These are phyloP conservation scores for Dasypus novemcinctus DNA, from an alignment of 2,113 vertebrate genomes.

Conservation along the genomic window DNA sequence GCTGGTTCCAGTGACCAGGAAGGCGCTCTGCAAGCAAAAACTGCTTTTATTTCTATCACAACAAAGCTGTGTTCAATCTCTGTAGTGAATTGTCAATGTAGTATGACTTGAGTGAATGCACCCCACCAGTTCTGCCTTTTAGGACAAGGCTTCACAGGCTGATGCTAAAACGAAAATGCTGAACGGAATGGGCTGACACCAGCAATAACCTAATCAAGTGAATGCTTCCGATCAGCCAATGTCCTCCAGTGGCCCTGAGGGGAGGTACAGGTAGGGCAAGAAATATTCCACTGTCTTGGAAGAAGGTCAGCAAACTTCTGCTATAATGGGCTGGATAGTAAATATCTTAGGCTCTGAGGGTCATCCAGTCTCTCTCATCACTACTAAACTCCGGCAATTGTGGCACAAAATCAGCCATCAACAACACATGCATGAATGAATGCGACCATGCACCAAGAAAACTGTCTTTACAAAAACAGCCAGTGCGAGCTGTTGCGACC, in stretches of 20 bases:
- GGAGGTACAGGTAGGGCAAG: not conserved
- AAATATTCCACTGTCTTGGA: not conserved
- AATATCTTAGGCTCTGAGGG: not conserved
- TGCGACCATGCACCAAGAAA: not conserved
- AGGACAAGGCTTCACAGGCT: not conserved
- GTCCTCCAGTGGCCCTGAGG: not conserved
- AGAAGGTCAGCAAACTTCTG: not conserved
- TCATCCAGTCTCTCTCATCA: not conserved
- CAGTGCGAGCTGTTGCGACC: not conserved
- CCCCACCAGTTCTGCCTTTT: not conserved
- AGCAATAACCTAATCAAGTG: not conserved
- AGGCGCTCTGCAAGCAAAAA: not conserved
- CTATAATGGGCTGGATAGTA: not conserved
- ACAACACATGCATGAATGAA: fast-evolving
- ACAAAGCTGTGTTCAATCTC: not conserved
- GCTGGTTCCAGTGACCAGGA: not conserved
- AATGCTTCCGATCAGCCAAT: not conserved
- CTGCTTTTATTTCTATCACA: not conserved
- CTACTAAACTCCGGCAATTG: not conserved
- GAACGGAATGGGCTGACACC: not conserved
- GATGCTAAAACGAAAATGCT: not conserved
- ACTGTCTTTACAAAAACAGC: not conserved
- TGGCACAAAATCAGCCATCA: not conserved
- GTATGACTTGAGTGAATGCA: not conserved
- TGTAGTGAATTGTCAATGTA: not conserved